Conservation (phyloP, 2,888 invertebrate genomes). For the Leptinotarsa rubiginosa region DNA sequence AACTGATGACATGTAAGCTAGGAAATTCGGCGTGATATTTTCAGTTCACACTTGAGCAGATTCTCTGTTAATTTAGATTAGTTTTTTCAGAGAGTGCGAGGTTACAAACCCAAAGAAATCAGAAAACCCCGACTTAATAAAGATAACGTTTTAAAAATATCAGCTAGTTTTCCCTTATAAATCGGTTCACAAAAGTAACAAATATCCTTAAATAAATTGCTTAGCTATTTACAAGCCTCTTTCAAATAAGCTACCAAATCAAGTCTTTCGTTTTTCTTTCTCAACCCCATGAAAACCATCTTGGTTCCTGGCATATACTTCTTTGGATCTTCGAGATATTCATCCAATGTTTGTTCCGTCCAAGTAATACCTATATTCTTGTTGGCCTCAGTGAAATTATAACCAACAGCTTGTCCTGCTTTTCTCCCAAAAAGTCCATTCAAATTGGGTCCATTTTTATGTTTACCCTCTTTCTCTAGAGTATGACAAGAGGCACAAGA, state of each 20-base stretch:
- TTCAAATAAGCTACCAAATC: slow-evolving; percentile 77
- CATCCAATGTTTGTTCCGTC: slow-evolving; percentile 73
- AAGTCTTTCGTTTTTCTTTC: slow-evolving; percentile 74
- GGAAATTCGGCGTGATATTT: too few relatives aligned
- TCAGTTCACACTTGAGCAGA: too few relatives aligned
- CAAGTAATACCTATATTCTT: slow-evolving; percentile 72
- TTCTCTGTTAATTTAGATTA: too few relatives aligned
- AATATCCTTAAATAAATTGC: too few relatives aligned
- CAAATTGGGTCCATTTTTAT: slow-evolving; percentile 80
- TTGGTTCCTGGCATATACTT: slow-evolving; percentile 81
- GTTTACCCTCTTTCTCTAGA: slow-evolving; percentile 73
- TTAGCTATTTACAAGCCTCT: slow-evolving; percentile 11
- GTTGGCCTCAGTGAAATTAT: slow-evolving; percentile 74
- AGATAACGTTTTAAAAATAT: too few relatives aligned
- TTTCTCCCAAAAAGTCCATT: slow-evolving; percentile 72
- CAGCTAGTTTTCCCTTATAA: too few relatives aligned
- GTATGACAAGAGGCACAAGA: slow-evolving; percentile 79
- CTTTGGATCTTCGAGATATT: slow-evolving; percentile 78
- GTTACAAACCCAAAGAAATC: too few relatives aligned
- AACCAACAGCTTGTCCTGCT: slow-evolving; percentile 65
- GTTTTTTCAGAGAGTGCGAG: too few relatives aligned
- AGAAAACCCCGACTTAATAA: too few relatives aligned
- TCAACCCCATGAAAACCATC: slow-evolving; percentile 80
- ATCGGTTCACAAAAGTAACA: too few relatives aligned
- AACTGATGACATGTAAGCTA: too few relatives aligned